Evolutionary conservation across 2,113 vertebrate species (phyloP).

Genomic region (Tupaia chinensis): DNA sequence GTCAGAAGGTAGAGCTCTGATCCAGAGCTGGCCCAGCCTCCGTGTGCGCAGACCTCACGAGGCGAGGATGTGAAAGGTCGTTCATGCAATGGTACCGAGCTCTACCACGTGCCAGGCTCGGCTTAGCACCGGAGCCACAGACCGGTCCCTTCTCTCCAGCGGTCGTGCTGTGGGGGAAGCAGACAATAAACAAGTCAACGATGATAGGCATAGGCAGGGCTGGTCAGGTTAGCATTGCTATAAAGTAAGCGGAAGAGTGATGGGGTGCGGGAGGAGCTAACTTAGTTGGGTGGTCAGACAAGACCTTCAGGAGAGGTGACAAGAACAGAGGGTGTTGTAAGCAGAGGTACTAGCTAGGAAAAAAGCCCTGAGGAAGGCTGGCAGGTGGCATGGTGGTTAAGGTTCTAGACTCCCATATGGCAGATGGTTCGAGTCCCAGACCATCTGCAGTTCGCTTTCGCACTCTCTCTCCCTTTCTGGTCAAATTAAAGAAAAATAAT

Average conservation of each 20-base stretch:
- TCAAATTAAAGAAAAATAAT: no score
- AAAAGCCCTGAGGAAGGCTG: not conserved
- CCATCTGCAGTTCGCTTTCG: no score
- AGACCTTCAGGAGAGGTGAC: not conserved
- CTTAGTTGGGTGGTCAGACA: not conserved
- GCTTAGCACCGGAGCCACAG: not conserved
- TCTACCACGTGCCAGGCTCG: not conserved
- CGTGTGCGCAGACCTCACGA: not conserved
- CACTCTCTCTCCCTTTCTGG: no score
- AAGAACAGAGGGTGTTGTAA: not conserved
- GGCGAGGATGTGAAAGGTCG: slow-evolving; percentile 29
- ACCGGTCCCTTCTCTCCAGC: not conserved
- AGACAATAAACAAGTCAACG: not conserved
- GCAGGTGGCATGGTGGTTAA: no score
- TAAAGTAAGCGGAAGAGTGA: not conserved
- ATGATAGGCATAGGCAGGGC: no score
- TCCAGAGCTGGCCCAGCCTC: not conserved
- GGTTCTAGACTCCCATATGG: no score
- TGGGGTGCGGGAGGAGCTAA: not conserved
- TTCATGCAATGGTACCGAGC: not conserved
- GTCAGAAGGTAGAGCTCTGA: not conserved
- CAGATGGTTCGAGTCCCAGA: no score
- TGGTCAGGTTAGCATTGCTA: no score
- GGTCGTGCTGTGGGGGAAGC: not conserved
- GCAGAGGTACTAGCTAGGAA: not conserved